These are phyloP conservation scores for Choloepus hoffmanni DNA, from an alignment of 2,113 vertebrate species.

Conservation along the genomic window DNA sequence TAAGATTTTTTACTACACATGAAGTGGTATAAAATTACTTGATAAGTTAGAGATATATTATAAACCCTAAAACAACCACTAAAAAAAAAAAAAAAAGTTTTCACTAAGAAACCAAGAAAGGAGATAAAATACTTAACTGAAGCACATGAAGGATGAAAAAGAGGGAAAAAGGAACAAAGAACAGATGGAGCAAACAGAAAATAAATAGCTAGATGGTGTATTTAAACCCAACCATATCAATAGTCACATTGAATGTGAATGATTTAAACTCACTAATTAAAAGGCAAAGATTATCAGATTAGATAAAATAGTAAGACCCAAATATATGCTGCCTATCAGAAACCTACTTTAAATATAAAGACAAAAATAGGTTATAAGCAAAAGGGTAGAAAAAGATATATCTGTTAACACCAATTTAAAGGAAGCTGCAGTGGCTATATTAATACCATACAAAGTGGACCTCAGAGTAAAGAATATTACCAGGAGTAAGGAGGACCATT, in stretches of 20 bases:
- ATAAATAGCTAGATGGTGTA: background rate
- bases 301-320: background rate
- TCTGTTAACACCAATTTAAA: background rate
- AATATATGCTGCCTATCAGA: background rate
- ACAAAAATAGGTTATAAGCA: background rate
- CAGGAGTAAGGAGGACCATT: background rate
- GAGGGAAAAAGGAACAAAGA: background rate
- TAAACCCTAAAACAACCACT: background rate
- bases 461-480: background rate
- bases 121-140: background rate
- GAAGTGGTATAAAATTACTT: background rate
- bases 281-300: background rate
- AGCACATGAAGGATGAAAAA: background rate
- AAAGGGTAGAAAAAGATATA: conserved; percentile 12
- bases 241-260: background rate
- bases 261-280: background rate
- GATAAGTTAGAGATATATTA: background rate
- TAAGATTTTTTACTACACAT: too few relatives aligned
- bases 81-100: background rate
- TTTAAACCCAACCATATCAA: background rate
- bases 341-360: background rate
- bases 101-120: background rate
- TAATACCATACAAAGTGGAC: background rate
- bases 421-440: background rate
- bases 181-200: background rate